Evolutionary conservation across 2,113 vertebrate genomes (phyloP).

Genomic region (Perognathus longimembris): DNA sequence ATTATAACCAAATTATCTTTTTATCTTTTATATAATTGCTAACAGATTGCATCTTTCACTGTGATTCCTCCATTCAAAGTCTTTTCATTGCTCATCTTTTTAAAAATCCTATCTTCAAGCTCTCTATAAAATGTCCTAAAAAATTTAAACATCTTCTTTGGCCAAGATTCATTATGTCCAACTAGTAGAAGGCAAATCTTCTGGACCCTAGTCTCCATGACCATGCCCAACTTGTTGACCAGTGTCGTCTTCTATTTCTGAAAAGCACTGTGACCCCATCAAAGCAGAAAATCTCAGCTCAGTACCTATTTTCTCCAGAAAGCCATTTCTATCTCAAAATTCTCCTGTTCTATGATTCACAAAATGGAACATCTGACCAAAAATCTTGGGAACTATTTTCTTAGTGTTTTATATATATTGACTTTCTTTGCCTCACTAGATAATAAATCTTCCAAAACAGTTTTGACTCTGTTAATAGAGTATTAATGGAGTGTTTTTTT

Average conservation of each 20-base stretch:
- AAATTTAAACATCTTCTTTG: not conserved
- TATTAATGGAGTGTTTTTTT: not conserved
- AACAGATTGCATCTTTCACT: not conserved
- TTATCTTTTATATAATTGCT: not conserved
- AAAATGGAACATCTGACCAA: not conserved
- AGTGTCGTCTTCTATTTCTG: not conserved
- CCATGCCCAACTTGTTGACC: not conserved
- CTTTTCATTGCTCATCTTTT: not conserved
- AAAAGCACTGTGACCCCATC: not conserved
- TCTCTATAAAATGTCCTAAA: not conserved
- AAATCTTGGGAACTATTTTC: not conserved
- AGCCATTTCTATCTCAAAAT: not conserved
- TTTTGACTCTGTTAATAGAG: too few relatives aligned
- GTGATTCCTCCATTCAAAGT: not conserved
- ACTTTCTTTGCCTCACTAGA: not conserved
- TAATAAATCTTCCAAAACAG: not conserved
- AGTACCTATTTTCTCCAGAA: not conserved
- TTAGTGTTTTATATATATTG: slow-evolving; percentile 5
- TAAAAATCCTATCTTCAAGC: not conserved
- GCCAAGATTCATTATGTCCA: not conserved
- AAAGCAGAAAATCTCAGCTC: not conserved
- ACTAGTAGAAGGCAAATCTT: not conserved
- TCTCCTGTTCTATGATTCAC: not conserved
- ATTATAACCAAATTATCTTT: slow-evolving; percentile 15
- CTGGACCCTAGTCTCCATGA: not conserved